Evolutionary conservation across 1,140 invertebrate species (phyloP), one percentile per base, ranked within the genome.

Genomic region (Venturia canescens): DNA sequence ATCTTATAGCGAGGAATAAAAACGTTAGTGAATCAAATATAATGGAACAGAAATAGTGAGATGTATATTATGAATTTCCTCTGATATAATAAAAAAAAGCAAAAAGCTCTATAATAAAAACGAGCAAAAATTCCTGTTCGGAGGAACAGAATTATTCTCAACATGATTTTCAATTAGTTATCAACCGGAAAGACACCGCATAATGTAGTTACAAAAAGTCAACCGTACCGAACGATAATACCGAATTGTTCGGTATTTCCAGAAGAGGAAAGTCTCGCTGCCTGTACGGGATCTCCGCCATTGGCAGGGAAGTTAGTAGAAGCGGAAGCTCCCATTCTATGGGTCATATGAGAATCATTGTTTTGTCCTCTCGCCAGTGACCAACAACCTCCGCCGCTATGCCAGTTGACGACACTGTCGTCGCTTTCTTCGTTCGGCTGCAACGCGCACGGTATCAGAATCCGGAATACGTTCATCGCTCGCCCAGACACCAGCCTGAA

Each of bases 381-480:
- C 92, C 89, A 93, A 90, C 90, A 93, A 90, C 90, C 92, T 86
- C 87, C 89, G 88, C 89, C 89, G 87, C 84, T 90, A 82, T 84
- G 80, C 83, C 86, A 71, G 82, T 75, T 83, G 57, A 21, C 50
- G 13, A 53, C 90, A 86, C 89, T 88, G 84, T 88, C 88, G 85
- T 90, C 90, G 87, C 89, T 92, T 90, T 93, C 92, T 85, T 93
- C 93, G 90, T 92, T 92, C 87, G 92, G 91, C 89, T 93, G 92
- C 89, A 93, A 89, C 88, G 93, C 93, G 93, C 93, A 94, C 86
- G 93, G 93, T 84, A 93, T 93, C 80, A 94, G 86, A 83, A 92
- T 93, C 87, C 92, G 92, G 86, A 94, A 93, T 88, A 94, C 89
- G 89, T 93, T 94, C 93, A 94, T 94, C 86, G 89, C 92, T 93